A percentile compares a stretch with the other conserved stretches of the same genome.
Evolutionary conservation across 2,888 invertebrate genomes (phyloP).

Genomic region (Euzetes globulus): DNA sequence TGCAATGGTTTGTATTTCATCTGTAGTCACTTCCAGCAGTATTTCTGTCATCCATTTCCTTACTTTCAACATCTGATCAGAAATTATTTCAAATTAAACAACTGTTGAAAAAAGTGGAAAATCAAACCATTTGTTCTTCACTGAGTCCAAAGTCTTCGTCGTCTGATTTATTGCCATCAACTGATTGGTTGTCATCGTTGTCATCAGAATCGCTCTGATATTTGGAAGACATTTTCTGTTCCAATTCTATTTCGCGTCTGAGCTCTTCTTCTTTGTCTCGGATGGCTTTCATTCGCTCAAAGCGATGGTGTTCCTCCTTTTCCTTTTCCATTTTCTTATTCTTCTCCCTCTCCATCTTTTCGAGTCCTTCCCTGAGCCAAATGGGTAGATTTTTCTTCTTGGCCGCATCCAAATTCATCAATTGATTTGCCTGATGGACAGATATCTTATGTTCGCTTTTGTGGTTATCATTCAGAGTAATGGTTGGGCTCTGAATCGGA

Average conservation of each 20-base stretch:
- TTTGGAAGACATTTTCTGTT: neutral
- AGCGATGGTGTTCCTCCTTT: slow-evolving; percentile 58
- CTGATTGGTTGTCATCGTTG: slow-evolving; percentile 45
- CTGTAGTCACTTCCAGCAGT: slow-evolving; percentile 83
- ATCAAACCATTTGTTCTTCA: slow-evolving; percentile 7
- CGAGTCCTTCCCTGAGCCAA: slow-evolving; percentile 94
- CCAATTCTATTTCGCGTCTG: slow-evolving; percentile 23
- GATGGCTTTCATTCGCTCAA: slow-evolving; percentile 49
- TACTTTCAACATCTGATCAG: slow-evolving; percentile 16
- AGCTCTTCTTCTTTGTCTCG: slow-evolving; percentile 42
- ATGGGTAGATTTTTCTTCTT: slow-evolving; percentile 86
- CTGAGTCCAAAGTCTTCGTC: slow-evolving; percentile 11
- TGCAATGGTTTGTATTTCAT: slow-evolving; percentile 74
- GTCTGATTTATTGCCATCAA: slow-evolving; percentile 51
- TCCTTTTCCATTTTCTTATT: slow-evolving; percentile 74
- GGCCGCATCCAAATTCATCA: slow-evolving; percentile 58
- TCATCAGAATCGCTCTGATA: slow-evolving; percentile 3
- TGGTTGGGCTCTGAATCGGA: neutral
- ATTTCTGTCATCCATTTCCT: slow-evolving; percentile 84
- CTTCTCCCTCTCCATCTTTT: slow-evolving; percentile 94
- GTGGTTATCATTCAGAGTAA: neutral
- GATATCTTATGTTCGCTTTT: neutral
- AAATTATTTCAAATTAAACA: neutral
- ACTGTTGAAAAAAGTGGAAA: neutral
- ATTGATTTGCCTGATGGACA: neutral